Evolutionary conservation across 1,140 invertebrate species (phyloP).

Genomic region (Vollenhovia emeryi): DNA sequence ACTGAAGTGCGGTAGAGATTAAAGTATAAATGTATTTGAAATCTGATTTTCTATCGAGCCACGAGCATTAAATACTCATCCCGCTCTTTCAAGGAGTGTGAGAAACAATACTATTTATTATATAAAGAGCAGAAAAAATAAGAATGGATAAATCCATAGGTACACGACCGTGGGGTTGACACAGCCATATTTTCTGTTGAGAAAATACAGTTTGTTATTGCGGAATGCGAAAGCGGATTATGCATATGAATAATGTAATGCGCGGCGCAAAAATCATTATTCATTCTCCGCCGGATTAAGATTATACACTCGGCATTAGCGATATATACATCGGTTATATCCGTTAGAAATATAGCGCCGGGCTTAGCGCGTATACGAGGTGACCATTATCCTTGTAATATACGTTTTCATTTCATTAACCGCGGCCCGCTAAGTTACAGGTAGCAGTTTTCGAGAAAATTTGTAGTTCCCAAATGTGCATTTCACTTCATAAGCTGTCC

Average conservation of each 20-base stretch:
- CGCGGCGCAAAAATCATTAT: constrained; percentile 41
- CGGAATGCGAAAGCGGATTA: constrained; percentile 43
- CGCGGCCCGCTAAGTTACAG: constrained; percentile 40
- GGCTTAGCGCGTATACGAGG: neutral
- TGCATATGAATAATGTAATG: constrained; percentile 47
- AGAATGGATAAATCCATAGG: neutral
- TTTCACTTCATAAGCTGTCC: constrained; percentile 39
- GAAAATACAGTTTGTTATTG: constrained; percentile 44
- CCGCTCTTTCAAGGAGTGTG: neutral
- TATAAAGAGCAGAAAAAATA: neutral
- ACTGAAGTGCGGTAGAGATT: neutral
- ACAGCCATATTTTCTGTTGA: neutral
- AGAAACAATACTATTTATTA: constrained; percentile 1
- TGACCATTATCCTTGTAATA: constrained; percentile 54
- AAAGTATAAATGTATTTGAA: neutral
- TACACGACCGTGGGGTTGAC: neutral
- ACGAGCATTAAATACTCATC: neutral
- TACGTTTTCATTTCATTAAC: constrained; percentile 57
- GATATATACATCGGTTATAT: constrained; percentile 35
- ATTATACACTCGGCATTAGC: constrained; percentile 39
- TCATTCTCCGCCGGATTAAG: constrained; percentile 37
- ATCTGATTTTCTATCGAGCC: neutral
- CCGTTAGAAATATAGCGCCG: constrained; percentile 21
- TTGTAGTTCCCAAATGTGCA: constrained; percentile 42
- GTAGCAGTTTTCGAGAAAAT: constrained; percentile 50